Evolutionary conservation across 2,888 invertebrate genomes (phyloP), one percentile per base, ranked within the genome.

Genomic region (Hypercompe scribonia): DNA sequence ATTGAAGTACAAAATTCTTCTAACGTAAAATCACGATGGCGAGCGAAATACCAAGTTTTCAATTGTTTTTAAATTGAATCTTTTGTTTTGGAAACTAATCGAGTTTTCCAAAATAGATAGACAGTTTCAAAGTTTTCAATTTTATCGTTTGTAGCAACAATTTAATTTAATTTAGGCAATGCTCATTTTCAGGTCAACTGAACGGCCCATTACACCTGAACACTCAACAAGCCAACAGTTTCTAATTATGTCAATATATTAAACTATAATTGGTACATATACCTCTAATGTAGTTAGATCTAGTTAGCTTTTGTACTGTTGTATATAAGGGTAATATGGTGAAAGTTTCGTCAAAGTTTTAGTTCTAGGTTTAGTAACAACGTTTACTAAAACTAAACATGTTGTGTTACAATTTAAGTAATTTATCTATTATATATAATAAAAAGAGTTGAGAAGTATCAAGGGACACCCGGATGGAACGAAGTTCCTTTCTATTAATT

Each of bases 171-270:
- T 66, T 39, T 46, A 31, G n/a, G 21, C 46, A 42, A 46, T 31
- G 8, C 46, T n/a, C 13, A 39, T 39, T 64, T 70, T 64, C 70
- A 70, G 42, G 64, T 39, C 64, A 70, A 70, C 64, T 54, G 36
- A 70, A 65, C 65, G 50, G 34, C 18, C 34, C 65, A 65, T 65
- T 70, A 36, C 46, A 24, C 36, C 10, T 50, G n/a, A 54, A 68
- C 31, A n/a, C 50, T 64, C 70, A 65, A 70, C 64, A 50, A 70
- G 13, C 46, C 3, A 64, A 36, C 69, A 11, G 54, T 69, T 61
- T 70, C 42, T 63, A 70, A 70, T 64, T 65, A 36, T 54, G 50
- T 64, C 36, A 64, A 42, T 70, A 46, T 33, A 65, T 15, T 65
- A 66, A 66, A 31, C 61, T 31, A 61, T 61, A 31, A 61, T 31